Base-by-base conservation (phyloP, 2,888 invertebrate genomes). In the Agrotis puta region DNA sequence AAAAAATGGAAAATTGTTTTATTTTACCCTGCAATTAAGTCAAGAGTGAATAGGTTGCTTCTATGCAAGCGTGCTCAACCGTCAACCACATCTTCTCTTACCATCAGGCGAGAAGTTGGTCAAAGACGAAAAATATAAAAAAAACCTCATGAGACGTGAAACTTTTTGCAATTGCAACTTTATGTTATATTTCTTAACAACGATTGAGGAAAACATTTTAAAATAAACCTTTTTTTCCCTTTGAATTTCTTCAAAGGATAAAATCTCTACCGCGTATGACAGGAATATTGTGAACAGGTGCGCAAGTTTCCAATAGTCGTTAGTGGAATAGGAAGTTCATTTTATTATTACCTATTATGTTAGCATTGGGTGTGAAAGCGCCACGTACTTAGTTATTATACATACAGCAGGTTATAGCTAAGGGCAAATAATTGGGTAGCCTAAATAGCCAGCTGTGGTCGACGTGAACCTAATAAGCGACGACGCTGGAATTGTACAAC, bases 381-480 rank as follows among this genome's bases (percentile, higher is more conserved):
- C 62, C 70, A 63, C 64, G 82, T 77, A n/a, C n/a, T n/a, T n/a
- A 65, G 53, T 59, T 62, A 69, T 51, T 51, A 54, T 58, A 56
- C n/a, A n/a, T n/a, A 33, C 13, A 20, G n/a, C 27, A 13, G 39
- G 51, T 1, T 53, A 24, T 7, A 14, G 53, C 45, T 33, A 45
- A n/a, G 45, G n/a, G 16, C 2, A 58, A 39, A 59, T 65, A 54
- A 80, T 77, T 77, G 77, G 70, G 47, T 57, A 16, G 24, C 22
- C 22, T 63, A 68, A 50, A 59, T 75, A 56, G 75, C 70, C 69
- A 59, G 22, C 53, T 45, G 77, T 47, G 58, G 64, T 62, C 51
- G 39, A 27, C 27, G 33, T 33, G n/a, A n/a, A 33, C 39, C 39
- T 39, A 39, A 39, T 39, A 39, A 39, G 39, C 39, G 39, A n/a